phyloP scores from a whole-genome alignment of 2,888 invertebrate genomes.

The Cheilosia vulpina region DNA sequence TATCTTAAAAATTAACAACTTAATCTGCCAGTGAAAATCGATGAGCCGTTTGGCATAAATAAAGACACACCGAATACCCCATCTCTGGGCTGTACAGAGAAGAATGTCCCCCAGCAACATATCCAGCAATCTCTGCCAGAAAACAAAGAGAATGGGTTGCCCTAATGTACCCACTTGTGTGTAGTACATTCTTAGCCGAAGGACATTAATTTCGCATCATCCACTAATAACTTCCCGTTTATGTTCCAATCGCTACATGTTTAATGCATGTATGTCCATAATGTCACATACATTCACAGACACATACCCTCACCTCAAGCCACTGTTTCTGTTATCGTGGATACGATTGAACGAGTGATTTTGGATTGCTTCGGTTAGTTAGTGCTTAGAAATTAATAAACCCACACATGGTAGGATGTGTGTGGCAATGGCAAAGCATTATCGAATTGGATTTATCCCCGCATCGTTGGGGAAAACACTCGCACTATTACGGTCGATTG shows the following conservation, averaged over 20 bases:
- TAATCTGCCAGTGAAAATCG: slow-evolving; percentile 54
- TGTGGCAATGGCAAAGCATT: slow-evolving; percentile 1
- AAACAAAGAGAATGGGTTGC: slow-evolving; percentile 15
- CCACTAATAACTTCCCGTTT: slow-evolving; percentile 69
- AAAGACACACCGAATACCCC: slow-evolving; percentile 16
- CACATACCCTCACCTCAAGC: background rate
- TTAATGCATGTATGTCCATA: slow-evolving; percentile 70
- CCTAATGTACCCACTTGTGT: slow-evolving; percentile 11
- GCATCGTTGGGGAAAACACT: background rate
- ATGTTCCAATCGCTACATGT: slow-evolving; percentile 65
- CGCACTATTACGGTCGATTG: background rate
- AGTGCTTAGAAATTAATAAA: slow-evolving; percentile 64
- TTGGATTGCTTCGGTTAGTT: slow-evolving; percentile 63
- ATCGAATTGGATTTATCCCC: slow-evolving; percentile 38
- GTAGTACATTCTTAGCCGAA: slow-evolving; percentile 57
- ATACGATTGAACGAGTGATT: slow-evolving; percentile 48
- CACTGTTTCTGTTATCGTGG: background rate
- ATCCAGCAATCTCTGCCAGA: slow-evolving; percentile 20
- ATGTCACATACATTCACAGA: slow-evolving; percentile 28
- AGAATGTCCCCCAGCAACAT: slow-evolving; percentile 10
- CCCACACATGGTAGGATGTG: slow-evolving; percentile 21
- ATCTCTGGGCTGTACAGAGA: background rate
- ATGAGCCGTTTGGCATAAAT: slow-evolving; percentile 44
- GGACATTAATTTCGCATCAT: slow-evolving; percentile 68
- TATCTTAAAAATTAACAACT: slow-evolving; percentile 65